Conservation (phyloP, 2,113 vertebrate species). For the Herpetotheres cachinnans region DNA sequence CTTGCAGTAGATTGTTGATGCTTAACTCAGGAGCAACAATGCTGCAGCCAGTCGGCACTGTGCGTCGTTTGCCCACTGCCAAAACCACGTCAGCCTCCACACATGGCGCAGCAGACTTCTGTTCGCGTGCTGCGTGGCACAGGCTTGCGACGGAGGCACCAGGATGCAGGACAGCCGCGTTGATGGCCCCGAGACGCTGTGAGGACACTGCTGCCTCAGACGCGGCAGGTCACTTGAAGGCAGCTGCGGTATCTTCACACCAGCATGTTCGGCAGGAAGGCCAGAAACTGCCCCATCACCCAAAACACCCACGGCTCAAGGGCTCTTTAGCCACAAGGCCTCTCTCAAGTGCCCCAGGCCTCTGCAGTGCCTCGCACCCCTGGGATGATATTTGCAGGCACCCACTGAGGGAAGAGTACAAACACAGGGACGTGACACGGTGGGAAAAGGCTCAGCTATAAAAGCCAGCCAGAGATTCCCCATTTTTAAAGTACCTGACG, state of each 20-base stretch:
- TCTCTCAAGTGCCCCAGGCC: fast-evolving
- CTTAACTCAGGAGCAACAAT: too few species aligned
- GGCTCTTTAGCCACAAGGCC: neutral
- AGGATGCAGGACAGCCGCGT: neutral
- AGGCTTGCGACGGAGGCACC: fast-evolving
- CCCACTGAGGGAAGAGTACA: fast-evolving
- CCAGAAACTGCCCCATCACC: neutral
- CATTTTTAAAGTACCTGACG: fast-evolving
- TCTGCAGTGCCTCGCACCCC: neutral
- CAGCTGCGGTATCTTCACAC: fast-evolving
- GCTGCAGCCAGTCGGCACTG: too few species aligned
- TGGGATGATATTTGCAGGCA: too few species aligned
- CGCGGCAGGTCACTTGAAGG: fast-evolving
- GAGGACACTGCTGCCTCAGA: neutral
- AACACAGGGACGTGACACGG: fast-evolving
- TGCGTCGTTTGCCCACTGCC: too few species aligned
- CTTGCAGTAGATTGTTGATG: too few species aligned
- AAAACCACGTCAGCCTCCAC: too few species aligned
- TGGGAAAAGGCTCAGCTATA: too few species aligned
- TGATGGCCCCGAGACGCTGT: fast-evolving
- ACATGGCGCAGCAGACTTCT: neutral
- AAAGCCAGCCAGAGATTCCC: neutral
- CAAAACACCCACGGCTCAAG: fast-evolving
- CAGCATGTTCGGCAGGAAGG: neutral
- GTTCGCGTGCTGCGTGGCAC: fast-evolving